Base-by-base conservation (phyloP, 2,888 invertebrate genomes). In the Nasonovia ribisnigri region DNA sequence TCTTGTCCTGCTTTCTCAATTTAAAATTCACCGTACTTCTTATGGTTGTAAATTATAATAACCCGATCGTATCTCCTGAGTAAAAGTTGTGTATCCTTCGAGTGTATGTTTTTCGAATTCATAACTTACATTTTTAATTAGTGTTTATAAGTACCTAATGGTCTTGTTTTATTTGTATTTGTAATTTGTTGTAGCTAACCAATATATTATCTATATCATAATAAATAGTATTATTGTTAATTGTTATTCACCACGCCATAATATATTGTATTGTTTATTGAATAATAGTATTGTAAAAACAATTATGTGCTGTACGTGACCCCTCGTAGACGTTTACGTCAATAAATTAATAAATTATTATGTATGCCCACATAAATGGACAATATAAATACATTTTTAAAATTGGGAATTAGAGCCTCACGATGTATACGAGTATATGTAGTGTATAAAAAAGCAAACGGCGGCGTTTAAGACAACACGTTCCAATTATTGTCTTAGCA, bases 401-500 rank as follows among this genome's bases (percentile, higher is more conserved):
- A 43, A 46, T 46, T 43, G 29, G 29, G 20, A 46, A 67, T 67
- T 90, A 46, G 24, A 5, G 36, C 36, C 29, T 11, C 1, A 20
- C 36, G 2, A n/a, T n/a, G 26, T 20, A 16, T 16, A 20, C n/a
- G n/a, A n/a, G n/a, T n/a, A n/a, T n/a, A n/a, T n/a, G n/a, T 20
- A 51, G 51, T 51, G 51, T 3, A 46, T 46, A 89, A 90, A 51
- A 88, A 60, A 90, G 29, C 20, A 8, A 57, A 89, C 24, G 43
- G 24, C 46, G 20, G 89, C 46, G 46, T 67, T 67, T 67, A 48
- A 77, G 67, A 90, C 87, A 36, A 11, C 16, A 20, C 84, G 84
- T 92, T 48, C 86, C 86, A 92, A 91, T 92, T 67, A 87, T 48
- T n/a, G n/a, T 29, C 16, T 42, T 11, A 26, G 20, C 51, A n/a